Evolutionary conservation across 1,140 invertebrate species (phyloP), one percentile per base, ranked within the genome.

Genomic region (Drosophila micromelanica): DNA sequence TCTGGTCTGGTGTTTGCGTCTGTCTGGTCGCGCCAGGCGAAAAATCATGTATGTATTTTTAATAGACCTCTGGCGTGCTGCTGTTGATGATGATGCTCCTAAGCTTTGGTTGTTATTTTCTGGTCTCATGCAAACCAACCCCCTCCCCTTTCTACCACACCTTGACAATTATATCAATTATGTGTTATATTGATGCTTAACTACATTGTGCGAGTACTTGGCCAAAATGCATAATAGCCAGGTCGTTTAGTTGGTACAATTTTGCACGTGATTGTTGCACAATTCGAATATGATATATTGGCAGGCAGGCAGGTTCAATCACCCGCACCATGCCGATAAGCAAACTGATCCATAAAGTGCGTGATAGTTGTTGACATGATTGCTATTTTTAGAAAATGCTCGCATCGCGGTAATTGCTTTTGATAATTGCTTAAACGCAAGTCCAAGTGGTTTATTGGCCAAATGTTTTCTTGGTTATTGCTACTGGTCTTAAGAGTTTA

Each of bases 111-210:
- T 75, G 37, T 49, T 61, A 46, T 67, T 48, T 49, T 73, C 42
- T 67, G 61, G 73, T 77, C 69, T 56, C 69, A 76, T 76, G 76
- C 57, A 72, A 59, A 38, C n/a, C n/a, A n/a, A n/a, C n/a, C 8
- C n/a, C 23, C 20, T 1, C 11, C 11, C 0, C 35, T 4, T 12
- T 13, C 15, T 5, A n/a, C 23, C 12, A 6, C 17, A 37, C 17
- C 37, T n/a, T 56, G 37, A 70, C 80, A 84, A 89, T 89, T 89
- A 89, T 74, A 73, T 84, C 79, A 89, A 89, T 73, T 80, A 89
- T 68, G 82, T 89, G 84, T 89, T 80, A 70, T 70, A 80, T 80
- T 89, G 69, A 73, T 89, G 84, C 68, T 77, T 76, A 82, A 86
- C 79, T 79, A 76, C 62, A 78, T 71, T 84, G 74, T 51, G 13